phyloP scores from a whole-genome alignment of 2,888 invertebrate genomes.

The Bedellia somnulentella region DNA sequence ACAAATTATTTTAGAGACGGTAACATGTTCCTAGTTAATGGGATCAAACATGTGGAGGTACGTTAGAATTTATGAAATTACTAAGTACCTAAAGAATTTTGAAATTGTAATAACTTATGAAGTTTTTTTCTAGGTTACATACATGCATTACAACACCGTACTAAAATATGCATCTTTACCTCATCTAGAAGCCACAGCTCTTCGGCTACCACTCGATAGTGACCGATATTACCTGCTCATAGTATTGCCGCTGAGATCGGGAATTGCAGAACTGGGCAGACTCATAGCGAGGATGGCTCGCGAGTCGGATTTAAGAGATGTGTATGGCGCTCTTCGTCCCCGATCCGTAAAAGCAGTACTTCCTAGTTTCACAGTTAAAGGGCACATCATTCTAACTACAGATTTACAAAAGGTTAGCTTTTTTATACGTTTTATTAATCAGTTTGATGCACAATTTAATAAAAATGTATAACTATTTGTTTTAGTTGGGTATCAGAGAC shows the following conservation, averaged over 20 bases:
- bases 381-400: slow-evolving; percentile 78
- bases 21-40: slow-evolving; percentile 42
- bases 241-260: slow-evolving; percentile 67
- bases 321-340: slow-evolving; percentile 68
- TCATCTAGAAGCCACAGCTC: slow-evolving; percentile 68
- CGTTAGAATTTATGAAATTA: too few relatives aligned
- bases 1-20: too few relatives aligned
- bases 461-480: slow-evolving; percentile 11
- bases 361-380: slow-evolving; percentile 78
- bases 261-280: slow-evolving; percentile 62
- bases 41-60: slow-evolving; percentile 42
- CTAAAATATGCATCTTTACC: slow-evolving; percentile 76
- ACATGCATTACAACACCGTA: slow-evolving; percentile 76
- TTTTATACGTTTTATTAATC: too few relatives aligned
- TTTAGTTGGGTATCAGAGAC: slow-evolving; percentile 73
- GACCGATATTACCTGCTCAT: slow-evolving; percentile 77
- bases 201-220: slow-evolving; percentile 80
- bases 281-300: slow-evolving; percentile 66
- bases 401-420: slow-evolving; percentile 76
- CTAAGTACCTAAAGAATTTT: too few relatives aligned
- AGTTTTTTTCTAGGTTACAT: slow-evolving; percentile 49
- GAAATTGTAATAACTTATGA: neutral
- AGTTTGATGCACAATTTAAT: too few relatives aligned
- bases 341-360: slow-evolving; percentile 76
- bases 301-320: slow-evolving; percentile 64